Percentiles rank a stretch among this genome's conserved stretches.
Evolutionary conservation across 2,797 vertebrate species (phyloP).

Genomic region (Poliocrania exsul): DNA sequence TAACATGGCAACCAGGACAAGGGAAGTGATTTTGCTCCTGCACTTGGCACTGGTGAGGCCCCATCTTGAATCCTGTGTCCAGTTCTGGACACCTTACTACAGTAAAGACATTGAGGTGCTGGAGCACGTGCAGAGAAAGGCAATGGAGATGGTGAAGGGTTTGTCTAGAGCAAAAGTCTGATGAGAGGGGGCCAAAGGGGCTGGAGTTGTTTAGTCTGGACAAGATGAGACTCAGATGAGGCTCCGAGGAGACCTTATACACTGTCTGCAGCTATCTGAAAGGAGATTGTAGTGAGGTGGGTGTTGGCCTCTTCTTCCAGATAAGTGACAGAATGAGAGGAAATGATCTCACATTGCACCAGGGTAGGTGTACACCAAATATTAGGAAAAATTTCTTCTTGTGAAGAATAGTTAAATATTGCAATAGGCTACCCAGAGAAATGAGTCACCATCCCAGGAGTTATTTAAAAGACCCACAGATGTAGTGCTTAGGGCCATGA

Average conservation of each 20-base stretch:
- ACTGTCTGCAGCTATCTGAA: rapidly evolving
- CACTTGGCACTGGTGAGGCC: not conserved
- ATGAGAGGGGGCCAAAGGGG: not conserved
- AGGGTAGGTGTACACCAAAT: not conserved
- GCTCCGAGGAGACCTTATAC: not conserved
- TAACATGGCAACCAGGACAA: not conserved
- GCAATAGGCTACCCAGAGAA: not conserved
- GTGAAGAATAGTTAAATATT: not conserved
- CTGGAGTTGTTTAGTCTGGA: not conserved
- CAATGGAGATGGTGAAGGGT: not conserved
- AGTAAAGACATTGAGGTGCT: not conserved
- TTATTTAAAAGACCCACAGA: not conserved
- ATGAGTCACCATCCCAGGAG: not conserved
- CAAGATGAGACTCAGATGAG: not conserved
- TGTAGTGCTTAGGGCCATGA: rapidly evolving
- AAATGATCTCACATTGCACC: rapidly evolving
- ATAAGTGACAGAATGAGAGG: not conserved
- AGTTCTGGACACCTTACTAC: not conserved
- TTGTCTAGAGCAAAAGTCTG: not conserved
- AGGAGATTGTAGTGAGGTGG: not conserved
- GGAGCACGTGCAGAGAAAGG: not conserved
- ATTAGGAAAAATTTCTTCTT: not conserved
- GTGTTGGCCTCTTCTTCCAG: not conserved
- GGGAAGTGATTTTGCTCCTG: not conserved
- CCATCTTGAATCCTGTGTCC: not conserved